phyloP scores from a whole-genome alignment of 2,888 invertebrate species.

The Cephus runcator region DNA sequence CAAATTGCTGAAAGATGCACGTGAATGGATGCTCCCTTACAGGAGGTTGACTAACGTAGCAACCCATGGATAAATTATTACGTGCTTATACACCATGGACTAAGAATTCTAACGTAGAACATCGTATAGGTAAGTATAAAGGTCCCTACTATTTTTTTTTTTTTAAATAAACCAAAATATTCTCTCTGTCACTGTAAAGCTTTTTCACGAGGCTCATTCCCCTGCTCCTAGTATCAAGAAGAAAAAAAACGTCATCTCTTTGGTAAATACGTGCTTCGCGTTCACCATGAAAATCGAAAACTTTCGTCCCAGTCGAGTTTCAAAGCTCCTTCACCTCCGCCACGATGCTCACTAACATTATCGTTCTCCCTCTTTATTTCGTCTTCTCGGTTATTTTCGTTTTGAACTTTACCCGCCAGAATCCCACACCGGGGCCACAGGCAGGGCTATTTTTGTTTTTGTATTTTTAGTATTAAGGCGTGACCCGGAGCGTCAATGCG shows the following conservation, averaged over 20 bases:
- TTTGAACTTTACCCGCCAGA: slow-evolving; percentile 45
- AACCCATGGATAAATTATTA: slow-evolving; percentile 44
- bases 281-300: not conserved
- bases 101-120: slow-evolving; percentile 3
- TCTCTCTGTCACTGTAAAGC: not conserved
- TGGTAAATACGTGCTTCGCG: not conserved
- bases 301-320: not conserved
- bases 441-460: slow-evolving; percentile 41
- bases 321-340: not conserved
- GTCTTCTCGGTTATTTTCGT: slow-evolving; percentile 48
- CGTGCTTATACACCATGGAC: slow-evolving; percentile 16
- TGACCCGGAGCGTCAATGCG: slow-evolving; percentile 14
- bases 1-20: slow-evolving; percentile 42
- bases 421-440: slow-evolving; percentile 49
- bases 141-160: not conserved
- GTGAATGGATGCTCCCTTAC: slow-evolving; percentile 38
- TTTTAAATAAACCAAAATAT: not conserved
- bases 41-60: slow-evolving; percentile 40
- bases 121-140: not conserved
- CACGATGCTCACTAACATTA: not conserved
- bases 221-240: not conserved
- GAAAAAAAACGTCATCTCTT: not conserved
- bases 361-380: slow-evolving; percentile 18
- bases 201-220: not conserved
- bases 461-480: slow-evolving; percentile 46